A percentile compares a stretch with the other conserved stretches of the same genome.
Conservation (phyloP, 2,888 invertebrate genomes). For the Spilosoma lubricipeda region DNA sequence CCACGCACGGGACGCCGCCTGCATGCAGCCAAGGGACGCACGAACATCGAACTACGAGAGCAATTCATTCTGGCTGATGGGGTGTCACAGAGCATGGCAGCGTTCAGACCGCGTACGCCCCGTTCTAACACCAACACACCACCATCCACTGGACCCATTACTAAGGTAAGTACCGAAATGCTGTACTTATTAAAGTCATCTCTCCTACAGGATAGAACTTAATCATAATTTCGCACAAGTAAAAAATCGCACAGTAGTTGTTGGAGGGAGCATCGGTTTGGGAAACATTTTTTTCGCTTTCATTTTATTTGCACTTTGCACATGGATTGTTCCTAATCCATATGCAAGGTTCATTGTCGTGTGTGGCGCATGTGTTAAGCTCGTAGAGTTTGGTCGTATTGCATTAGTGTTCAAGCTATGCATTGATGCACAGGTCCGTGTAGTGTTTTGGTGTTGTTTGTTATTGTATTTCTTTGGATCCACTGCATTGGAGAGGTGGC, state of each 20-base stretch:
- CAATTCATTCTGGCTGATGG: constrained; percentile 99
- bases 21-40: constrained; percentile 98
- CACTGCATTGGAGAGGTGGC: constrained; percentile 86
- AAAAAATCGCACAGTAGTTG: constrained; percentile 83
- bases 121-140: constrained; percentile 91
- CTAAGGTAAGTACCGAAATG: constrained; percentile 91
- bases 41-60: constrained; percentile 99
- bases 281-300: constrained; percentile 73
- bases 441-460: constrained; percentile 85
- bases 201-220: constrained; percentile 75
- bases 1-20: constrained; percentile 85
- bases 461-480: constrained; percentile 79
- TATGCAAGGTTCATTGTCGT: constrained; percentile 80
- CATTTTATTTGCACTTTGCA: constrained; percentile 77
- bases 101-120: constrained; percentile 98
- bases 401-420: constrained; percentile 85
- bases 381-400: constrained; percentile 84
- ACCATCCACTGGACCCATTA: constrained; percentile 94
- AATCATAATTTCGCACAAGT: constrained; percentile 80
- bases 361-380: constrained; percentile 84
- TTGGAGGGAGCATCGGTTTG: constrained; percentile 84
- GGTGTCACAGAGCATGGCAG: constrained; percentile 99
- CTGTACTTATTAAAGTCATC: constrained; percentile 60
- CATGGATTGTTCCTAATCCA: constrained; percentile 76
- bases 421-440: constrained; percentile 82